Evolutionary conservation across 2,888 invertebrate species (phyloP), one percentile per base, ranked within the genome.

Genomic region (Polymixis lichenea): DNA sequence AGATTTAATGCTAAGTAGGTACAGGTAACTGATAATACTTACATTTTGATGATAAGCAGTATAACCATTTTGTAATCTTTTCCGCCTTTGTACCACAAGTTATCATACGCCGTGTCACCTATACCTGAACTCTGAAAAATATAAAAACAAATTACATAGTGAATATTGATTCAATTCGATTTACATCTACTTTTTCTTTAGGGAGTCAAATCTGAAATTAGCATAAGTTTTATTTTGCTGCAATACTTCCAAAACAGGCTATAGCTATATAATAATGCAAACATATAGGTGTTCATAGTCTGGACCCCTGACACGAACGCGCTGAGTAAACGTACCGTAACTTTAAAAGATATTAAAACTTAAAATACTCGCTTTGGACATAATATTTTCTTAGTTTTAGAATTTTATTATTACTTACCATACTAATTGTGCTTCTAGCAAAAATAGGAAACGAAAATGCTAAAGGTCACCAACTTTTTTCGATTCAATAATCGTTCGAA

Each of bases 1-100:
- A 32, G 32, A 32, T 32, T 32, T 32, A 32, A 2, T 32, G 32
- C 32, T 32, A 32, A 32, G 32, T 32, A 38, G 38, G 38, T 38
- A 38, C 38, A 38, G 6, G 13, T 46, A 46, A 13, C 11, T 11
- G 13, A 25, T 1, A 51, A n/a, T 61, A 72, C 58, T 78, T 84
- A 91, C 91, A 89, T 90, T 75, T 56, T 87, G 0, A 89, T 90
- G 9, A 89, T 88, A 7, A 89, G 78, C 25, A 78, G 78, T 28
- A 87, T 86, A 0, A 82, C 73, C 67, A 69, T 86, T 64, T 83
- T 86, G 51, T 87, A 88, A 0, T 79, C 55, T 25, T 60, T 83
- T 43, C 75, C 81, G 2, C 82, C 81, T 65, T 84, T 76, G 51
- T 88, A 90, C 90, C 89, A 91, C 58, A 75, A 60, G 56, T 58